These are phyloP conservation scores for Timandra comae DNA, from an alignment of 2,888 invertebrate genomes.

Conservation along the genomic window DNA sequence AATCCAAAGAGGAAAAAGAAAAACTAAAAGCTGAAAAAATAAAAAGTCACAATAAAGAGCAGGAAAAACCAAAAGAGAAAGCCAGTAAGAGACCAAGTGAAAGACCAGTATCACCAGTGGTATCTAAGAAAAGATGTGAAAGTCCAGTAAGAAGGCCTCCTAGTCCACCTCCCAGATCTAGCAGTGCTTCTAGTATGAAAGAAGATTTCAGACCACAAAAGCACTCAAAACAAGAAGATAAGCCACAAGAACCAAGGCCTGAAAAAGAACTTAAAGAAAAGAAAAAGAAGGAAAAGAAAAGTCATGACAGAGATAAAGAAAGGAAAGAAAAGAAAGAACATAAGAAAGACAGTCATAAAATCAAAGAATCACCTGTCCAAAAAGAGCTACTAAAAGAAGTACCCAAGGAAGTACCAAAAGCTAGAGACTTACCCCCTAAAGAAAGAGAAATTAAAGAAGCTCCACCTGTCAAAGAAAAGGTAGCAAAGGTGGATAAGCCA, in stretches of 20 bases:
- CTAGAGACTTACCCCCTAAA: constrained; percentile 54
- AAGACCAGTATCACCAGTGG: constrained; percentile 57
- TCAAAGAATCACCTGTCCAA: constrained; percentile 53
- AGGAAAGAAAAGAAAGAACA: constrained; percentile 76
- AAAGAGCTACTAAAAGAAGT: constrained; percentile 51
- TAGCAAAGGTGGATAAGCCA: constrained; percentile 54
- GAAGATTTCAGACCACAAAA: constrained; percentile 60
- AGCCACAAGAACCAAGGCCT: constrained; percentile 69
- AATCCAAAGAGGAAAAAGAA: constrained; percentile 67
- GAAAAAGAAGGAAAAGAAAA: constrained; percentile 79
- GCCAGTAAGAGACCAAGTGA: constrained; percentile 68
- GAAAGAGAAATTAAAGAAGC: constrained; percentile 47
- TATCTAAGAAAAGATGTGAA: constrained; percentile 51
- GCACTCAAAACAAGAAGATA: constrained; percentile 65
- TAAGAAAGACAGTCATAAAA: constrained; percentile 74
- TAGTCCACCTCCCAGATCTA: constrained; percentile 56
- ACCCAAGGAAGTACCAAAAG: constrained; percentile 52
- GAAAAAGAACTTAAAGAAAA: constrained; percentile 74
- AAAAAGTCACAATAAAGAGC: constrained; percentile 75
- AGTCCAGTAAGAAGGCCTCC: constrained; percentile 52
- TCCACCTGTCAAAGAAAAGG: constrained; percentile 54
- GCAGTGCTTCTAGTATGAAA: constrained; percentile 61
- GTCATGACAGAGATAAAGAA: constrained; percentile 79
- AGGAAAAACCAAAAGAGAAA: constrained; percentile 74
- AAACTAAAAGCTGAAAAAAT: constrained; percentile 66